These are phyloP conservation scores for Drosophila arizonae DNA, from an alignment of 1,140 invertebrate species.

Conservation along the genomic window DNA sequence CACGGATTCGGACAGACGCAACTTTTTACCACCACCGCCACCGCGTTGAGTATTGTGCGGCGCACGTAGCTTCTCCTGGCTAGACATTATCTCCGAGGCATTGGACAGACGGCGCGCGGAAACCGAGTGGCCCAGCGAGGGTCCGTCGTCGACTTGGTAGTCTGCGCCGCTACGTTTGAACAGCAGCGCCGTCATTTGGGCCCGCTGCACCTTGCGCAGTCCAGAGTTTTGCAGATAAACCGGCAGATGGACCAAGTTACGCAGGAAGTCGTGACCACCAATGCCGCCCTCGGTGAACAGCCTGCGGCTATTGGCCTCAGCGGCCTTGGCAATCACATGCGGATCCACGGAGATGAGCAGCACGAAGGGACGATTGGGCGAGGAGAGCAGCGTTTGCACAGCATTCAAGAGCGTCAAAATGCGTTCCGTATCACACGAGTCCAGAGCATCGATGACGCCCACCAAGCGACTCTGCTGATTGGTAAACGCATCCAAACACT, in stretches of 20 bases:
- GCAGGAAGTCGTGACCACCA: constrained; percentile 95
- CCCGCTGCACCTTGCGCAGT: constrained; percentile 92
- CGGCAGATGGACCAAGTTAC: constrained; percentile 98
- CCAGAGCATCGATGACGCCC: constrained; percentile 97
- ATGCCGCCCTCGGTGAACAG: constrained; percentile 95
- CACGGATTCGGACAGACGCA: constrained; percentile 92
- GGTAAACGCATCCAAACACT: constrained; percentile 95
- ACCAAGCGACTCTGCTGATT: constrained; percentile 96
- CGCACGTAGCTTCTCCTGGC: constrained; percentile 87
- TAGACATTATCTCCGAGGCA: constrained; percentile 90
- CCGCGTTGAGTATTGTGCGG: constrained; percentile 82
- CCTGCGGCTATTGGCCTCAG: constrained; percentile 94
- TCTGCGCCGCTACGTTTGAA: constrained; percentile 76
- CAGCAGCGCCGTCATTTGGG: constrained; percentile 89
- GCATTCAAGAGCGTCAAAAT: constrained; percentile 96
- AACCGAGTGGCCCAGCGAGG: constrained; percentile 84
- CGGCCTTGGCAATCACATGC: constrained; percentile 98
- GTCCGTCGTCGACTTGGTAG: constrained; percentile 71
- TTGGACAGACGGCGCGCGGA: constrained; percentile 90
- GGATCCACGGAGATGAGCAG: constrained; percentile 97
- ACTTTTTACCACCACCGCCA: constrained; percentile 84
- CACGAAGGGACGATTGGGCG: constrained; percentile 95
- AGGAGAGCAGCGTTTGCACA: constrained; percentile 96
- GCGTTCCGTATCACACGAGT: constrained; percentile 98
- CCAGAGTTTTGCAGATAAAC: constrained; percentile 99